Conservation (phyloP, 2,888 invertebrate species). For the Drosophila nr. perissopoda region DNA sequence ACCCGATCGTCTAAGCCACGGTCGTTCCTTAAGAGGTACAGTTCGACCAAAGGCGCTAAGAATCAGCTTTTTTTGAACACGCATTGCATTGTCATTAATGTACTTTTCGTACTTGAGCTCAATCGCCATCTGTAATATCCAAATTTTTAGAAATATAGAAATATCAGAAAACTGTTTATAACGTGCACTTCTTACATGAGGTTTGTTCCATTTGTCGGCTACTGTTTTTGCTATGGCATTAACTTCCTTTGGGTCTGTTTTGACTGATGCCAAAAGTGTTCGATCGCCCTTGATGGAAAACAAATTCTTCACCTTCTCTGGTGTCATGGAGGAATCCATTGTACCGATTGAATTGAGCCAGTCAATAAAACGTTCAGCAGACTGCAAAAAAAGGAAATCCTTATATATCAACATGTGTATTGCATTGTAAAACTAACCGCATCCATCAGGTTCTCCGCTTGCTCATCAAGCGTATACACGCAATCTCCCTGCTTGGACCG, state of each 20-base stretch:
- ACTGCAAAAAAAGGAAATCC: constrained; percentile 45
- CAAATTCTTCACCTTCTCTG: constrained; percentile 82
- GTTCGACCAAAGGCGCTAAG: constrained; percentile 84
- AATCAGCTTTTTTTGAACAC: constrained; percentile 55
- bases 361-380: constrained; percentile 83
- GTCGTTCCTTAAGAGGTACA: constrained; percentile 79
- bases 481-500: constrained; percentile 69
- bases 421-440: constrained; percentile 68
- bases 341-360: constrained; percentile 83
- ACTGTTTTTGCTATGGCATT: constrained; percentile 83
- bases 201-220: constrained; percentile 82
- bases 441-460: constrained; percentile 84
- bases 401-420: background rate
- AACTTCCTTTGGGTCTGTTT: constrained; percentile 83
- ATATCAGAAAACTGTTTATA: background rate
- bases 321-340: constrained; percentile 78
- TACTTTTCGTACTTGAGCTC: constrained; percentile 83
- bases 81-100: constrained; percentile 67
- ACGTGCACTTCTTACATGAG: constrained; percentile 71
- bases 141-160: background rate
- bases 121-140: constrained; percentile 78
- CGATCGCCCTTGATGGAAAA: constrained; percentile 84
- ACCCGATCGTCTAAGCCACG: constrained; percentile 70
- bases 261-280: constrained; percentile 79
- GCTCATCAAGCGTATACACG: constrained; percentile 78